Percentiles rank a stretch among this genome's conserved stretches.
phyloP scores from a whole-genome alignment of 2,797 vertebrate genomes.

The Macropus fuliginosus region DNA sequence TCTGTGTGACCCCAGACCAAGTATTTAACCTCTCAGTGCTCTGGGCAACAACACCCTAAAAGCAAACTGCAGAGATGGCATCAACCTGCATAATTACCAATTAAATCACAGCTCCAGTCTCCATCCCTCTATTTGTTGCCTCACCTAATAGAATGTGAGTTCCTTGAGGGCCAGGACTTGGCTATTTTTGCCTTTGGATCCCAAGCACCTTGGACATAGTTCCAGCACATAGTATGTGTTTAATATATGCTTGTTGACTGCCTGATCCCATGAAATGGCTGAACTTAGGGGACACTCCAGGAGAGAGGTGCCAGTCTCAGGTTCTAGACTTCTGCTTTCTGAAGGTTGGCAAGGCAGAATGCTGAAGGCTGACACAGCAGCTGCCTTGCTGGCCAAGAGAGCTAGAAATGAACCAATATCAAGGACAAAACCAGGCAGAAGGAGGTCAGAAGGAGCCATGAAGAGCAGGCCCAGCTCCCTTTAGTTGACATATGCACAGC shows the following conservation, averaged over 20 bases:
- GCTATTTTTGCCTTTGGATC: background rate
- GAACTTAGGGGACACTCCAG: background rate
- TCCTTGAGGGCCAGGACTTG: background rate
- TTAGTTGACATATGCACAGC: background rate
- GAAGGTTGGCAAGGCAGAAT: background rate
- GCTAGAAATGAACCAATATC: background rate
- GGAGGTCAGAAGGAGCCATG: background rate
- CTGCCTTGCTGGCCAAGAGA: background rate
- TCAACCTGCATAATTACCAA: background rate
- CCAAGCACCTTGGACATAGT: background rate
- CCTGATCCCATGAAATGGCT: background rate
- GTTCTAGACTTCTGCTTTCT: background rate
- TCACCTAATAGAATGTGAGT: background rate
- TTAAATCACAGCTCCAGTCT: background rate
- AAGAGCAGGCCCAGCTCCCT: background rate
- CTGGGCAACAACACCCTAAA: background rate
- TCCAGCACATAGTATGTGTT: background rate
- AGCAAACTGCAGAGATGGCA: background rate
- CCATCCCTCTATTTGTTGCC: background rate
- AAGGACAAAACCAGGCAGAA: background rate
- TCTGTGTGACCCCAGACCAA: background rate
- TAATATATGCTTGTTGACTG: background rate
- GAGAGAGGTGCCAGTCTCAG: background rate
- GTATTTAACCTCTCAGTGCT: background rate
- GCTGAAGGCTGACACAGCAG: background rate